Conservation (phyloP, 2,797 vertebrate species). For the Tamandua tetradactyla region DNA sequence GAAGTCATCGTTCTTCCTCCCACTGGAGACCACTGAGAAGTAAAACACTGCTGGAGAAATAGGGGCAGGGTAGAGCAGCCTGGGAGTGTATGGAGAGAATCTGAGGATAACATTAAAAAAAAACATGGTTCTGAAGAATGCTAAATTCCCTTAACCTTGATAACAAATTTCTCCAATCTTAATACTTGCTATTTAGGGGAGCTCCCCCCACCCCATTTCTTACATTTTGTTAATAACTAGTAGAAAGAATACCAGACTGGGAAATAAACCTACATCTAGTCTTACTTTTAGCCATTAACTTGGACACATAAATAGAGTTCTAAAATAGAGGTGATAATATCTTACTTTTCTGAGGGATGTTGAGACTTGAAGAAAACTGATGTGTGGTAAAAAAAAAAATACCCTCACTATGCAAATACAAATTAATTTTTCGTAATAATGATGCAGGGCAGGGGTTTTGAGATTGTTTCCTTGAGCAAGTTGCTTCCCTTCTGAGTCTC, state of each 20-base stretch:
- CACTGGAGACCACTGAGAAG: not conserved
- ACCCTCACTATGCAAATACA: not conserved
- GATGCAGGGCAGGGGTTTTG: not conserved
- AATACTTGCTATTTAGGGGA: not conserved
- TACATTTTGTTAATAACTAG: conserved; percentile 29
- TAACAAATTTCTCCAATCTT: not conserved
- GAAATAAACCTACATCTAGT: conserved; percentile 43
- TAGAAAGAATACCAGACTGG: not conserved
- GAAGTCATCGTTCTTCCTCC: not conserved
- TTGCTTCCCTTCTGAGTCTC: conserved; percentile 17
- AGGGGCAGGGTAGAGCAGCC: not conserved
- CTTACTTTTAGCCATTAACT: conserved; percentile 3
- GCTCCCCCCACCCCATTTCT: not conserved
- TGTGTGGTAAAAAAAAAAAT: not conserved
- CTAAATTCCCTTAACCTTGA: not conserved
- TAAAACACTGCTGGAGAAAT: not conserved
- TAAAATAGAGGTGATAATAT: not conserved
- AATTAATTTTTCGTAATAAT: not conserved
- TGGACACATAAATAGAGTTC: not conserved
- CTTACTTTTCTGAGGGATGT: not conserved
- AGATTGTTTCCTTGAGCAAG: not conserved
- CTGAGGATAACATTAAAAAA: not conserved
- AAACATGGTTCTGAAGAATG: not conserved
- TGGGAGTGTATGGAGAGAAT: not conserved
- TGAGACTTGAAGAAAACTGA: conserved; percentile 13